These are phyloP conservation scores for Agrilus cyanescens DNA, from an alignment of 2,888 invertebrate species.

Conservation along the genomic window DNA sequence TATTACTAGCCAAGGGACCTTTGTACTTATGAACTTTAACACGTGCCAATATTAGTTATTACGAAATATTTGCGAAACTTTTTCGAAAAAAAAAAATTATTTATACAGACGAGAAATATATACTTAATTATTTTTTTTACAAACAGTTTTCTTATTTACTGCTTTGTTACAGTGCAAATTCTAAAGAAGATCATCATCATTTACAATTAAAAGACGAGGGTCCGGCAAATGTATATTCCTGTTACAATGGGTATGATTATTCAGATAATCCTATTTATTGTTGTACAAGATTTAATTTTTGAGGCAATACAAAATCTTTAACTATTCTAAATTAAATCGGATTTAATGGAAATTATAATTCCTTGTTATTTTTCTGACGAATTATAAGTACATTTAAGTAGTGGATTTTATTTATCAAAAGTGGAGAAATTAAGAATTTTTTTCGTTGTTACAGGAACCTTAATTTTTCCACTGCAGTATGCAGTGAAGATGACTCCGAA, in stretches of 20 bases:
- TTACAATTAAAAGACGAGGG: slow-evolving; percentile 33
- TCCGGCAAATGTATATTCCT: slow-evolving; percentile 24
- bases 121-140: too few species aligned
- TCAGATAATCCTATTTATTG: background rate
- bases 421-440: too few species aligned
- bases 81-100: too few species aligned
- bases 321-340: background rate
- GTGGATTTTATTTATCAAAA: slow-evolving; percentile 1
- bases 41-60: too few species aligned
- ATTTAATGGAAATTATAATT: too few species aligned
- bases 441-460: slow-evolving; percentile 37
- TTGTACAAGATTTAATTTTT: background rate
- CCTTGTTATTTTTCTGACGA: too few species aligned
- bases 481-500: slow-evolving; percentile 63
- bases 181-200: slow-evolving; percentile 41
- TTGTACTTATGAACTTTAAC: too few species aligned
- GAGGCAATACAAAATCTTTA: background rate
- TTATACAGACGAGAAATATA: too few species aligned
- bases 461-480: slow-evolving; percentile 55
- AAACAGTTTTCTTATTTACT: background rate
- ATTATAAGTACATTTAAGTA: background rate
- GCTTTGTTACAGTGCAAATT: slow-evolving; percentile 39
- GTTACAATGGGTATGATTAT: slow-evolving; percentile 32
- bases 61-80: too few species aligned
- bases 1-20: too few species aligned